Base-by-base conservation (phyloP, 2,888 invertebrate species). In the Mesorhabditis spiculigera region DNA sequence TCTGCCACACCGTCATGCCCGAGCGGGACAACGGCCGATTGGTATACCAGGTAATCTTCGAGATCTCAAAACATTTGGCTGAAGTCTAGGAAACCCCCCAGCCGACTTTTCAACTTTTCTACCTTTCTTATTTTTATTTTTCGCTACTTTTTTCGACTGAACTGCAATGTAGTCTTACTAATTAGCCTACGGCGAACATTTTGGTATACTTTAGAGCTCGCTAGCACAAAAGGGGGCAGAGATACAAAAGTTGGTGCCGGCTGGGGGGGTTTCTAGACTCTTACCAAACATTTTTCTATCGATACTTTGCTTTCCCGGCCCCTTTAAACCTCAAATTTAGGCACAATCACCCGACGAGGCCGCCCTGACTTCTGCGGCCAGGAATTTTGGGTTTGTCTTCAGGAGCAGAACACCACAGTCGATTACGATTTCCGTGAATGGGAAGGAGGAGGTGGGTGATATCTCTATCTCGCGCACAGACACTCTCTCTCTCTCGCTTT, bases 1-100 rank as follows among this genome's bases (percentile, higher is more conserved):
- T 98, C 45, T 99, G 98, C 87, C 98, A 98, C 87, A 98, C 98
- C 3, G 97, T 98, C 68, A 98, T 98, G 97, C 93, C 96, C 0
- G 85, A 86, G 63, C 66, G 80, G 13, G 80, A 78, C 87, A 78
- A 79, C 50, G 88, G 88, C 0, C 89, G 90, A 82, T 88, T 93
- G 75, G 91, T 91, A 85, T 93, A 50, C n/a, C 79, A 13, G 78
- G 80, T 45, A 76, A 70, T 45, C 43, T 67, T 58, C 64, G n/a
- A 50, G 58, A 50, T 2, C 58, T 50, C 1, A 10, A 50, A n/a
- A 50, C n/a, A 50, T 50, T 13, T 10, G 13, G 50, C 50, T 50
- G 50, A 50, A 10, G 50, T 13, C 13, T 13, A n/a, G n/a, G n/a
- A n/a, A n/a, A n/a, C n/a, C n/a, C n/a, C n/a, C n/a, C n/a, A n/a